Evolutionary conservation across 2,888 invertebrate species (phyloP).

Genomic region (Lasioglossum vierecki): DNA sequence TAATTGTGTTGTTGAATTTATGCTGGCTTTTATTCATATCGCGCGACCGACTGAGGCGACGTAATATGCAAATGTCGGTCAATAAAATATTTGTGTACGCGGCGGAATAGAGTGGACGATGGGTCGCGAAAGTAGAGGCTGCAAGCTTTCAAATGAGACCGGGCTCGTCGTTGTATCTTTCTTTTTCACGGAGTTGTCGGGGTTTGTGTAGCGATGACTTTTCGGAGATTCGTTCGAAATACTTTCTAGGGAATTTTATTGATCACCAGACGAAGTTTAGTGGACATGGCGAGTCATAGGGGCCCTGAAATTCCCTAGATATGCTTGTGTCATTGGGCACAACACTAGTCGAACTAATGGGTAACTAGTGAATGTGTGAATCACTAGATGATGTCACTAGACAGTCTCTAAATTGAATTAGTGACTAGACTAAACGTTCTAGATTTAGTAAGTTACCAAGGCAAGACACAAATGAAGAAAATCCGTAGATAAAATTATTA

Average conservation of each 20-base stretch:
- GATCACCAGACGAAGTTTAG: too few relatives aligned
- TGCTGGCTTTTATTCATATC: not conserved
- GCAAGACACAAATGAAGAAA: not conserved
- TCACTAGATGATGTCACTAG: not conserved
- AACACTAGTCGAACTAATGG: not conserved
- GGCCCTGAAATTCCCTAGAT: not conserved
- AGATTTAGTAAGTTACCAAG: not conserved
- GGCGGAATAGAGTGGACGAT: not conserved
- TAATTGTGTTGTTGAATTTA: constrained; percentile 1
- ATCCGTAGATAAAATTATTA: not conserved
- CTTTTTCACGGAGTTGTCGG: not conserved
- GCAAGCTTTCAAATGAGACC: not conserved
- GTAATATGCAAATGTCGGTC: not conserved
- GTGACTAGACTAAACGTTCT: not conserved
- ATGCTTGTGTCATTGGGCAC: not conserved
- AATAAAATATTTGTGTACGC: not conserved
- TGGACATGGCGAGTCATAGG: not conserved
- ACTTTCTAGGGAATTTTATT: not conserved
- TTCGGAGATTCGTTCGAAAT: not conserved
- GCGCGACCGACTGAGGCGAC: not conserved
- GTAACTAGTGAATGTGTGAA: not conserved
- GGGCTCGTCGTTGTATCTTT: not conserved
- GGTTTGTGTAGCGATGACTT: not conserved
- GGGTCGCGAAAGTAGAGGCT: too few relatives aligned
- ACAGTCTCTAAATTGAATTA: not conserved